Conservation (phyloP, 2,888 invertebrate species). For the Campaea margaritaria region DNA sequence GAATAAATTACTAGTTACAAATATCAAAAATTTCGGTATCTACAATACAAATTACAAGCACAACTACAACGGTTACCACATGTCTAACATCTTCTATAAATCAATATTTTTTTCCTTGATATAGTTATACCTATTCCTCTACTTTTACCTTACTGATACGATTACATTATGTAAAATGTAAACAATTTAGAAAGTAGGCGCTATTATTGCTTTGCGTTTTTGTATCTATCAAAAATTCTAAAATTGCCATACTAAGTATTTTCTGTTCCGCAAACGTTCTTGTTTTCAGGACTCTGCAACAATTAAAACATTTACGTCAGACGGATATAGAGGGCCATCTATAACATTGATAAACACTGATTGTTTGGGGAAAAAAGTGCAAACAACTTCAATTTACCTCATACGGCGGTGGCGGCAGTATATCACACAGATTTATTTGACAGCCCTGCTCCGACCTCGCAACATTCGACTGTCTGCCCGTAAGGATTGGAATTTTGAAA, state of each 20-base stretch:
- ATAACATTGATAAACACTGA: slow-evolving; percentile 52
- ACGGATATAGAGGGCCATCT: slow-evolving; percentile 41
- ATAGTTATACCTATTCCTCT: slow-evolving; percentile 14
- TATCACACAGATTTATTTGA: slow-evolving; percentile 88
- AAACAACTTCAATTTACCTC: slow-evolving; percentile 81
- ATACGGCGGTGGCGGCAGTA: slow-evolving; percentile 87
- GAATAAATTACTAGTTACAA: slow-evolving; percentile 76
- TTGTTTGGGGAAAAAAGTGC: slow-evolving; percentile 54
- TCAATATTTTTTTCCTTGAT: slow-evolving; percentile 16
- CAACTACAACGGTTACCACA: slow-evolving; percentile 54
- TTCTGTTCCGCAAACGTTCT: slow-evolving; percentile 57
- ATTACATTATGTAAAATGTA: slow-evolving; percentile 40
- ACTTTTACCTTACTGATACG: slow-evolving; percentile 47
- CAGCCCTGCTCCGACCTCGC: slow-evolving; percentile 82
- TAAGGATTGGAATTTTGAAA: slow-evolving; percentile 83
- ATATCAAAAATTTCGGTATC: slow-evolving; percentile 66
- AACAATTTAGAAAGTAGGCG: slow-evolving; percentile 1
- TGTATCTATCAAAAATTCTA: slow-evolving; percentile 26
- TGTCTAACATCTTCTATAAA: slow-evolving; percentile 38
- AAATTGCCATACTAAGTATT: slow-evolving; percentile 42
- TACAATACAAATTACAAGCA: slow-evolving; percentile 61
- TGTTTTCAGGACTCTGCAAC: slow-evolving; percentile 78
- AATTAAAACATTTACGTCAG: slow-evolving; percentile 51
- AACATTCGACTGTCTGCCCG: slow-evolving; percentile 78
- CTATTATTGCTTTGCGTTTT: slow-evolving; percentile 67